Percentiles rank a stretch among this genome's conserved stretches.
Evolutionary conservation across 2,797 vertebrate genomes (phyloP).

Genomic region (Ptychobarbus kaznakovi): DNA sequence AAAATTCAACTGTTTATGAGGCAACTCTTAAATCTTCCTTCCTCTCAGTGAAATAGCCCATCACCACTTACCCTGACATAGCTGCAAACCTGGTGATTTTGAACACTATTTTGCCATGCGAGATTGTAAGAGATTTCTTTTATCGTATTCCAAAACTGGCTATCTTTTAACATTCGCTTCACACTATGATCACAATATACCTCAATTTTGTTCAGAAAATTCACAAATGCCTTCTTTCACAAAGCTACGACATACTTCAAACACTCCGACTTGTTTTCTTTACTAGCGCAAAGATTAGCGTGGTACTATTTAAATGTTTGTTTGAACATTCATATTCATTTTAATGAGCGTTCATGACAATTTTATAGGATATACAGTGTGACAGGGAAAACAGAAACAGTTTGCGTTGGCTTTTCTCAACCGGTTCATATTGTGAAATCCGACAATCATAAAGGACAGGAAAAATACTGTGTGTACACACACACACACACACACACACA

Average conservation of each 20-base stretch:
- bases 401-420: background rate
- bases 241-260: background rate
- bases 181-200: constrained; percentile 3
- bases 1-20: too few species aligned
- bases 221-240: background rate
- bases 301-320: background rate
- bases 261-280: constrained; percentile 5
- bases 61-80: background rate
- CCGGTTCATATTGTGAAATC: background rate
- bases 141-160: background rate
- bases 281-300: background rate
- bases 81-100: background rate
- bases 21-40: constrained; percentile 6
- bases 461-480: background rate
- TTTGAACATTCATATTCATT: background rate
- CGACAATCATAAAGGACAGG: background rate
- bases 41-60: background rate
- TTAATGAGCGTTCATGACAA: background rate
- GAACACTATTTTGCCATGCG: background rate
- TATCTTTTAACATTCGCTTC: background rate
- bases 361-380: background rate
- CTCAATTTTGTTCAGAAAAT: background rate
- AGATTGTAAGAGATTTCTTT: background rate
- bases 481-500: background rate
- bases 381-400: background rate